Base-by-base conservation (phyloP, 2,888 invertebrate species). In the Lottia gigantea region DNA sequence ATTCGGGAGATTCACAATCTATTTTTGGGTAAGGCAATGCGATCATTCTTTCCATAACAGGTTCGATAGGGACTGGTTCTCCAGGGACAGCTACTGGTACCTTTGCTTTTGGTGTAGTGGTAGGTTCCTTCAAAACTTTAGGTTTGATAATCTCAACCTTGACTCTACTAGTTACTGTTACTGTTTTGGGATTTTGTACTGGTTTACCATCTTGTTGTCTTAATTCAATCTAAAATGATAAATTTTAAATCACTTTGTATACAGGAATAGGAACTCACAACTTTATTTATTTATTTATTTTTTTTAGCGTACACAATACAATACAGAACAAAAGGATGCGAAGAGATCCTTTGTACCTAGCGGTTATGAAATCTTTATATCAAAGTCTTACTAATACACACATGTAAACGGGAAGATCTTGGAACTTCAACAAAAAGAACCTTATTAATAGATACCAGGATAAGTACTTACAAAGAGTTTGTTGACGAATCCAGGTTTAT, bases 171-270 rank as follows among this genome's bases (percentile, higher is more conserved):
- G 55, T 55, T 11, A 55, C 55, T 23, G 19, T 55, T 11, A 55
- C 23, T 23, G 55, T 23, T 55, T 55, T 23, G 14, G 55, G 55
- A 19, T 55, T 55, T 11, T 23, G 55, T 3, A 55, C 55, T 19
- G 55, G 55, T 55, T 23, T 19, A 55, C 23, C 55, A 55, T 55
- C 55, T 23, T 55, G 55, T 55, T 55, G 55, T 55, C 23, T n/a
- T 14, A 55, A 55, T 19, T 55, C 55, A 23, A 55, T 55, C 55
- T 55, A 55, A 40, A 40, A 40, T 40, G 2, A 8, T 11, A 40
- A 40, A 8, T 11, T 8, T 40, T 11, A 40, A 6, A 40, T 40
- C 40, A 8, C 7, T 40, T 8, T 11, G 40, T 40, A 40, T 40
- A 40, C 11, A 40, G 6, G 40, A 40, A 40, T 40, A 1, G 40